Percentiles rank a stretch among this genome's conserved stretches.
phyloP scores from a whole-genome alignment of 2,113 vertebrate species.

The Pseudorhombus dupliciocellatus region DNA sequence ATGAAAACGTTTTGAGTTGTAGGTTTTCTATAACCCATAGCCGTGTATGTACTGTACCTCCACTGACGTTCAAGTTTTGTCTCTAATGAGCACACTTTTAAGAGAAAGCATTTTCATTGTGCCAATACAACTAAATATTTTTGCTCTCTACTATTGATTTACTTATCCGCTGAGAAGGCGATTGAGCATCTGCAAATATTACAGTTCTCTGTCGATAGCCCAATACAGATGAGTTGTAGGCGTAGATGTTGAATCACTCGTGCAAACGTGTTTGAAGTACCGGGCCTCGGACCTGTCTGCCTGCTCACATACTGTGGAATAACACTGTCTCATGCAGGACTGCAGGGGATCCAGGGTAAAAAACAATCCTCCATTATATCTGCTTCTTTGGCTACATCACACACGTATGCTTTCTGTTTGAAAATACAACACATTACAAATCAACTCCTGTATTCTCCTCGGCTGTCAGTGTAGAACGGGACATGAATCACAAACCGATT shows the following conservation, averaged over 20 bases:
- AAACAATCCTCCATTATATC: background rate
- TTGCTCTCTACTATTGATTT: constrained; percentile 61
- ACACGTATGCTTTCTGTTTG: no score
- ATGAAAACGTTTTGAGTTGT: background rate
- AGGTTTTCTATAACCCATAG: background rate
- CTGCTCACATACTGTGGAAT: constrained; percentile 21
- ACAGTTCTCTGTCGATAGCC: constrained; percentile 22
- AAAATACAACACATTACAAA: no score
- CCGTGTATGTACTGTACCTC: background rate
- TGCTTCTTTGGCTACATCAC: no score
- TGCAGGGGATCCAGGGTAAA: background rate
- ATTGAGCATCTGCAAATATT: constrained; percentile 38
- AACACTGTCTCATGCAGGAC: constrained; percentile 11
- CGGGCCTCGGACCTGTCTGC: constrained; percentile 23
- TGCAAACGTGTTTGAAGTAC: constrained; percentile 20
- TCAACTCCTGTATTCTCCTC: no score
- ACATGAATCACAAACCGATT: no score
- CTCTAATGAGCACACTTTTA: constrained; percentile 57
- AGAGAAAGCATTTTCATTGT: constrained; percentile 63
- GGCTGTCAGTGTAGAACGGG: no score
- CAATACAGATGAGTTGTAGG: constrained; percentile 20
- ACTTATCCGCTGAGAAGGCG: constrained; percentile 23
- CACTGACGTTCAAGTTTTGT: constrained; percentile 15
- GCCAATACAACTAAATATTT: constrained; percentile 68
- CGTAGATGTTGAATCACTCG: constrained; percentile 24